These are phyloP conservation scores for Xerus inauris DNA, from an alignment of 2,113 vertebrate genomes.

Conservation along the genomic window DNA sequence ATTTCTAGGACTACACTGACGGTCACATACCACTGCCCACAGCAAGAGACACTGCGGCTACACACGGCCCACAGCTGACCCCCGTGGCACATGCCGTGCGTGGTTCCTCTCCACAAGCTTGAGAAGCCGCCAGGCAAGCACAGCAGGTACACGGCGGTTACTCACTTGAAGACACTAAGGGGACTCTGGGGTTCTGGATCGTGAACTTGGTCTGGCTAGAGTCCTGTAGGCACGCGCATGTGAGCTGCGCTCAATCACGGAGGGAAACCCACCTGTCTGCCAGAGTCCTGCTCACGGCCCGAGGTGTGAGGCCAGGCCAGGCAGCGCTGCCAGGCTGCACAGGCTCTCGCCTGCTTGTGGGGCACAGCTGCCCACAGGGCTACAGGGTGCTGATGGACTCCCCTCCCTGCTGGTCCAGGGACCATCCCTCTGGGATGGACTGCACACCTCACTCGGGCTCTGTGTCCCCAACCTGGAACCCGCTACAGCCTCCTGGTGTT, in stretches of 20 bases:
- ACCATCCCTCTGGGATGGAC: not conserved
- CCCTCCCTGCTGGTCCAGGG: too few species aligned
- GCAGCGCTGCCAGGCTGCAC: not conserved
- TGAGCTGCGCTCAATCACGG: too few species aligned
- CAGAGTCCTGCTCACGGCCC: not conserved
- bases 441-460: too few species aligned
- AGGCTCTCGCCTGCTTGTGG: not conserved
- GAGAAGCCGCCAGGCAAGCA: not conserved
- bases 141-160: too few species aligned
- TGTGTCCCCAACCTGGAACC: not conserved
- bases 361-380: not conserved
- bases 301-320: fast-evolving
- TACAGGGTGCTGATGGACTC: not conserved
- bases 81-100: not conserved
- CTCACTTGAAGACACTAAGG: too few species aligned
- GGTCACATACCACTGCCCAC: fast-evolving
- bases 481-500: not conserved
- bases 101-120: not conserved
- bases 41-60: fast-evolving
- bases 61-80: fast-evolving
- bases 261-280: not conserved
- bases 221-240: fast-evolving
- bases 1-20: not conserved
- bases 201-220: not conserved
- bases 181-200: too few species aligned